Base-by-base conservation (phyloP, 2,113 vertebrate genomes). In the Podiceps cristatus region DNA sequence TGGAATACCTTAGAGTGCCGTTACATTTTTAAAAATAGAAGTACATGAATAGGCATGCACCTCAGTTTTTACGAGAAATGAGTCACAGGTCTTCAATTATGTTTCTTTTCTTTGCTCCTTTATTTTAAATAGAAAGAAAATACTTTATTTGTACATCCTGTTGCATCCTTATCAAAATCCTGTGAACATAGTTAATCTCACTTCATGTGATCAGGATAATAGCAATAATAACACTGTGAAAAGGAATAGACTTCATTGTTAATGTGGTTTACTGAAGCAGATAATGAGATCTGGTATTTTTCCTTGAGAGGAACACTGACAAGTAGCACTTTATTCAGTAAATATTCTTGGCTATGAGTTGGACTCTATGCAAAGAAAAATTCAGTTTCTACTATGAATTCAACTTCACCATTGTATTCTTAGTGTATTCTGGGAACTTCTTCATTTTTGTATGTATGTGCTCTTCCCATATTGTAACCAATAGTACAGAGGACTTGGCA, bases 21-120 rank as follows among this genome's bases (percentile, higher is more conserved):
- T 84, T 87, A 86, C 7, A 62, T 88, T 95, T 96, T 82, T 71
- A 74, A 95, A 95, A 97, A 94, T 47, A 79, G 52, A 49, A 95
- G 60, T 55, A 94, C 66, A 69, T 71, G 90, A 97, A 96, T 33
- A 95, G 81, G 84, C 77, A 79, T 47, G 72, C 92, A 95, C 33
- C 60, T 96, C n/a, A 31, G 10, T 31, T 96, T 96, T 86, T 89
- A 62, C 85, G 50, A 93, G 20, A 81, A 83, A 91, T 86, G 81
- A 96, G 59, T 94, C 95, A 95, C 52, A 45, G 75, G 18, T 84
- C 76, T 92, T 72, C 77, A 91, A 29, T 91, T 74, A 74, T 53
- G 8, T 47, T 92, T 88, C 45, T 40, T 86, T 94, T 73, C 47
- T 86, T 62, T 66, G 13, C 35, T 75, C 20, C 45, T 50, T 56